Evolutionary conservation across 2,797 vertebrate species (phyloP), one percentile per base, ranked within the genome.

Genomic region (Eulemur coronatus): DNA sequence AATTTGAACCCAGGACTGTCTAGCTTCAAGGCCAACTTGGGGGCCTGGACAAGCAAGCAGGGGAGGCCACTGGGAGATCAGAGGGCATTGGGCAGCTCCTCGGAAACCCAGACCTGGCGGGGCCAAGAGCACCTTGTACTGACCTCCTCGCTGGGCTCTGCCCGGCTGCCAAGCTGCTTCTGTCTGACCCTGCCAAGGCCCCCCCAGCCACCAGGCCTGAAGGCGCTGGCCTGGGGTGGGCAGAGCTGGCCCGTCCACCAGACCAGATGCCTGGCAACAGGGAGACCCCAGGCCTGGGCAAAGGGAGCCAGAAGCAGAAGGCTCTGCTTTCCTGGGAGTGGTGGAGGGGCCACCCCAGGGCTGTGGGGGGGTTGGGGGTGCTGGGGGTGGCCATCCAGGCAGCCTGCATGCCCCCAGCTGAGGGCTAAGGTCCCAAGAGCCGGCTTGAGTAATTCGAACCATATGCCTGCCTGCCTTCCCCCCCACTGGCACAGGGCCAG

Each of bases 361-460:
- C 63, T 63, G 41, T 28, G 65, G n/a, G 89, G 22, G 24, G 9
- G 0, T 13, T 38, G 38, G 41, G 59, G 75, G 33, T 61, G 70
- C 35, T 12, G 22, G 46, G 33, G 75, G 69, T 38, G 80, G 91
- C 84, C 26, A 5, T 95, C 85, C 57, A 35, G 28, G 85, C 70
- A 72, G 95, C 20, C 89, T 17, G 30, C 33, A 35, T 0, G 7
- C 73, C 93, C 92, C 92, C 79, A 15, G 52, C 85, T 50, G 92
- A 91, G 85, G 52, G 5, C n/a, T 12, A 12, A 79, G 85, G 76
- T 95, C 95, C 96, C 92, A 92, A 90, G 91, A 92, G 61, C 80
- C 41, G 3, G 89, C 41, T 41, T 48, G n/a, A 50, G 28, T 97
- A 89, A 97, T 91, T 89, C 20, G 55, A 97, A 96, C 73, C 96